Evolutionary conservation across 2,888 invertebrate species (phyloP).

Genomic region (Tanytarsus gracilentus): DNA sequence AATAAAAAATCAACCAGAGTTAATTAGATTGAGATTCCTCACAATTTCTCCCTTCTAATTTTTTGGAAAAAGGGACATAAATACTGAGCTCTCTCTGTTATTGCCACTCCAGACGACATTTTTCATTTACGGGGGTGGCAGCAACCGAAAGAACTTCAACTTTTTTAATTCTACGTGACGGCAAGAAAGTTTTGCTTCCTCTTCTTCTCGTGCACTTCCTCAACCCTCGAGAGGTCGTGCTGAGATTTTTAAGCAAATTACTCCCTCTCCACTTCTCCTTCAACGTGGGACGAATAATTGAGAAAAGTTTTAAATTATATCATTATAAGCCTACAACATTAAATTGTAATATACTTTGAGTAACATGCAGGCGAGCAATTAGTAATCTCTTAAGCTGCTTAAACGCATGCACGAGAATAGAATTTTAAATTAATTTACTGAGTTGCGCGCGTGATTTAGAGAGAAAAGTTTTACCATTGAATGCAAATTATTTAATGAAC

Average conservation of each 20-base stretch:
- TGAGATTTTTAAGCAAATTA: conserved; percentile 1
- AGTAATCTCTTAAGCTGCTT: neutral
- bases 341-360: neutral
- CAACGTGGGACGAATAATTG: conserved; percentile 11
- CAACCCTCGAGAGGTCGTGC: neutral
- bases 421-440: neutral
- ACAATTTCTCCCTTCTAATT: too few species aligned
- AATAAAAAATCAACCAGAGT: too few species aligned
- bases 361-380: neutral
- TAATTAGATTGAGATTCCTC: too few species aligned
- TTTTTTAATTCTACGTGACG: neutral
- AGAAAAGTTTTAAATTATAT: neutral
- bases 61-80: too few species aligned
- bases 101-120: too few species aligned
- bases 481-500: too few species aligned
- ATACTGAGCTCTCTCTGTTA: too few species aligned
- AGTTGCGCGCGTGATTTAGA: too few species aligned
- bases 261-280: too few species aligned
- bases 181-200: neutral
- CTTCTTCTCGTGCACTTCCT: neutral
- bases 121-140: too few species aligned
- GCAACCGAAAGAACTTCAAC: neutral
- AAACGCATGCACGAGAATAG: neutral
- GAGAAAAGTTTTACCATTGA: too few species aligned
- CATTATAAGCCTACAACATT: neutral